These are phyloP conservation scores for Chrysolina oricalcia DNA, from an alignment of 2,888 invertebrate genomes.

Conservation along the genomic window DNA sequence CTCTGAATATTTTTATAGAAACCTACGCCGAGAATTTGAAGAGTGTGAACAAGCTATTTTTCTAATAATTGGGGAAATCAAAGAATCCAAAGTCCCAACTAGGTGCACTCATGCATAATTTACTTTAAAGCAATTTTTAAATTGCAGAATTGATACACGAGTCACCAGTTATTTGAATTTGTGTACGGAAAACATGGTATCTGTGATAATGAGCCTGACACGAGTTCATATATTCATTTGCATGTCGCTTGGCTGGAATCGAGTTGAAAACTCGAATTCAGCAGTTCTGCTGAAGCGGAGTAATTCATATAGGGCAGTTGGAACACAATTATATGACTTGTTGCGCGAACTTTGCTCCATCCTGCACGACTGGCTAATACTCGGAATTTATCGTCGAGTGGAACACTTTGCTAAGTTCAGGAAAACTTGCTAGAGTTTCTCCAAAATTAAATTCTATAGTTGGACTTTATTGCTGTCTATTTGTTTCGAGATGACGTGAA, in stretches of 20 bases:
- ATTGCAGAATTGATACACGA: no score
- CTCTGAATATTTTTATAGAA: no score
- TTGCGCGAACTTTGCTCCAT: slow-evolving; percentile 51
- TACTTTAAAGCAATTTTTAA: no score
- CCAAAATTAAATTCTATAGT: slow-evolving; percentile 36
- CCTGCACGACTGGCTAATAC: slow-evolving; percentile 41
- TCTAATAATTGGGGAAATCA: no score
- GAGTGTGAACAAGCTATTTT: no score
- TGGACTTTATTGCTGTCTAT: not conserved
- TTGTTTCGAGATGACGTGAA: not conserved
- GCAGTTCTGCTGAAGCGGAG: slow-evolving; percentile 45
- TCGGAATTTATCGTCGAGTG: slow-evolving; percentile 46
- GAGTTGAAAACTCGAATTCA: slow-evolving; percentile 10
- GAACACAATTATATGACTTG: slow-evolving; percentile 53
- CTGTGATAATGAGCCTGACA: not conserved
- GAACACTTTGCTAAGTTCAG: slow-evolving; percentile 35
- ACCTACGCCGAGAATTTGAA: no score
- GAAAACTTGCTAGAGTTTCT: slow-evolving; percentile 39
- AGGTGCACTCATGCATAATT: no score
- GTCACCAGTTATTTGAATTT: no score
- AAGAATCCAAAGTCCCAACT: no score
- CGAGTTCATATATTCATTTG: not conserved
- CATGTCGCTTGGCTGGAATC: not conserved
- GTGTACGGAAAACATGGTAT: not conserved
- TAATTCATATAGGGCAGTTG: slow-evolving; percentile 44